A percentile compares a stretch with the other conserved stretches of the same genome.
phyloP scores from a whole-genome alignment of 2,888 invertebrate species.

The Pristionchus fissidentatus region DNA sequence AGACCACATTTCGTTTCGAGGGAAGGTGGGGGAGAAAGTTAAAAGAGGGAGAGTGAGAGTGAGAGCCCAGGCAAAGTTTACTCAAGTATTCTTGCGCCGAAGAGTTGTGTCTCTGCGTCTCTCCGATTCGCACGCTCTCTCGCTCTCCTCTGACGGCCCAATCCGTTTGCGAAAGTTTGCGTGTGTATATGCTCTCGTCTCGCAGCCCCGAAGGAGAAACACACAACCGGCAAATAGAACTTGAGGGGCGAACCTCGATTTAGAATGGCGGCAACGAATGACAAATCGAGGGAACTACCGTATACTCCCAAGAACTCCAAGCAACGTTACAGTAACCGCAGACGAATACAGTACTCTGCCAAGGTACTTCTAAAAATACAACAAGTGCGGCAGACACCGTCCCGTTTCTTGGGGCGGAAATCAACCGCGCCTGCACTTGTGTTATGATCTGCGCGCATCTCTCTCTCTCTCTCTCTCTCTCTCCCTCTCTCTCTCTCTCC shows the following conservation, averaged over 20 bases:
- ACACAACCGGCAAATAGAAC: constrained; percentile 47
- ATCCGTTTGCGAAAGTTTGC: constrained; percentile 14
- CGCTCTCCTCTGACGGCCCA: constrained; percentile 14
- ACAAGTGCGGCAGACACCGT: neutral
- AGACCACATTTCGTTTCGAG: constrained; percentile 23
- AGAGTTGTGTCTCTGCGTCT: neutral
- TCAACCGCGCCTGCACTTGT: constrained; percentile 14
- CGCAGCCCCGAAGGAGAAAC: constrained; percentile 37
- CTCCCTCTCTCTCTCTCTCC: neutral
- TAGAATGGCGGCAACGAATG: neutral
- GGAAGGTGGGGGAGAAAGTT: constrained; percentile 8
- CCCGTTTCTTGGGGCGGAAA: neutral
- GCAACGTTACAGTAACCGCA: neutral
- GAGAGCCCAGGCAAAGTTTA: too few relatives aligned
- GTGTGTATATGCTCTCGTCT: too few relatives aligned
- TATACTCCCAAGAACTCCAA: neutral
- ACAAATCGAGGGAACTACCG: neutral
- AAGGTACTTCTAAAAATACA: too few relatives aligned
- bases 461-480: neutral
- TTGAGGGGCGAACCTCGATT: constrained; percentile 13
- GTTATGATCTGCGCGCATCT: constrained; percentile 33
- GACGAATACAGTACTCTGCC: neutral
- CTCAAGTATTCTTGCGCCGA: constrained; percentile 31
- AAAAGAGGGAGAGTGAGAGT: constrained; percentile 17
- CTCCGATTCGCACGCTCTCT: neutral